Conservation (phyloP, 2,113 vertebrate species). For the Protobothrops flavoviridis region DNA sequence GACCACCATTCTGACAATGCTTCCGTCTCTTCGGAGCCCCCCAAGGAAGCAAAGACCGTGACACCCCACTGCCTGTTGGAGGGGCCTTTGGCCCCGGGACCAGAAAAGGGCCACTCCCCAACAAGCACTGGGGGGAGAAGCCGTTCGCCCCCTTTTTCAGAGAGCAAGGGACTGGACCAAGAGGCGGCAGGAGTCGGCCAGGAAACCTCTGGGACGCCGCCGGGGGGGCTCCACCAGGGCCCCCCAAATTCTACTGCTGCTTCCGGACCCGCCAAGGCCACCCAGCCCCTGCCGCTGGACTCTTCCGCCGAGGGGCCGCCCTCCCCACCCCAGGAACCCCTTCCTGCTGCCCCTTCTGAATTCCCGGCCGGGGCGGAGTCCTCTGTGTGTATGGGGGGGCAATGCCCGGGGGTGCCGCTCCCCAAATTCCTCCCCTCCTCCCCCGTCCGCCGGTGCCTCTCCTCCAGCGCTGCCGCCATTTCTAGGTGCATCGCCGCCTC, state of each 20-base stretch:
- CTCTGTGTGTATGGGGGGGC: neutral
- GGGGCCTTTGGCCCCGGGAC: accelerated
- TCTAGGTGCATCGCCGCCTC: constrained; percentile 80
- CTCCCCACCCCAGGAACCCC: constrained; percentile 10
- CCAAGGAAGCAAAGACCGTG: neutral
- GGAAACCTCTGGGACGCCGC: accelerated
- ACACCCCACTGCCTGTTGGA: accelerated
- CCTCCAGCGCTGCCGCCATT: constrained; percentile 63
- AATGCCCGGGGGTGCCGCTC: constrained; percentile 10
- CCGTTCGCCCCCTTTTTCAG: accelerated
- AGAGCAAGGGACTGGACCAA: accelerated
- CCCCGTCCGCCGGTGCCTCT: constrained; percentile 50
- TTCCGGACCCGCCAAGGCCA: too few relatives aligned
- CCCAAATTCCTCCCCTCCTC: neutral
- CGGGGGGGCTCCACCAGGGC: accelerated
- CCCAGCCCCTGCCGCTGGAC: neutral
- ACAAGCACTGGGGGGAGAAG: too few relatives aligned
- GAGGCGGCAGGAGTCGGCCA: too few relatives aligned
- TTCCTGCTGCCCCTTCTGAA: neutral
- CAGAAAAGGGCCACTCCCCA: accelerated
- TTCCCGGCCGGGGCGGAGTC: neutral
- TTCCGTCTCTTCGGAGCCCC: accelerated
- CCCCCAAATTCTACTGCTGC: accelerated
- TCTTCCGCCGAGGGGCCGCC: neutral
- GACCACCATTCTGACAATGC: accelerated